Evolutionary conservation across 2,888 invertebrate genomes (phyloP), one percentile per base, ranked within the genome.

Genomic region (Odontomyia ornata): DNA sequence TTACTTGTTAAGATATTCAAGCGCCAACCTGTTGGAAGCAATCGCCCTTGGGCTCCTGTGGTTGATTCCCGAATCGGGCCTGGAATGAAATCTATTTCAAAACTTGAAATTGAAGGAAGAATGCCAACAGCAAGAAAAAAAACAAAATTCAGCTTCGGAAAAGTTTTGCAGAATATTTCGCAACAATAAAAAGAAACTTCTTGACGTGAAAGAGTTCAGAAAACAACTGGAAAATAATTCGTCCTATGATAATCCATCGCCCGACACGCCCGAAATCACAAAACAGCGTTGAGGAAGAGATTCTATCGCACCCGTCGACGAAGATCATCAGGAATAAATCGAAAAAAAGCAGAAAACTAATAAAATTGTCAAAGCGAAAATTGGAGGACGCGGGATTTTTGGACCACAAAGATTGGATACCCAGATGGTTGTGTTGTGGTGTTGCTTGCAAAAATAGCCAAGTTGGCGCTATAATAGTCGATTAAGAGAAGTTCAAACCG

Each of bases 31-130:
- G 88, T 89, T 9, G 93, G 92, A 67, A 92, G 91, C 80, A 90
- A 90, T 82, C 88, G 93, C 52, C 91, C 93, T 85, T 94, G 93
- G 93, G 90, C 91, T 84, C 93, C 94, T 86, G 93, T 94, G 77
- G 95, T 95, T 7, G 95, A 95, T 88, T 93, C 94, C 13, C 89
- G 94, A 79, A 93, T 93, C 76, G 94, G 94, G 27, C 94, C 94
- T 73, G 94, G 94, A 60, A 93, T 93, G 81, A 94, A 94, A 84
- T 93, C 93, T 0, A 88, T 93, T 84, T 91, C 92, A 57, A 94
- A 93, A 86, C 92, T 93, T 82, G 83, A 90, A 89, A 81, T 89
- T 89, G 80, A 89, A 89, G 80, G 89, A 89, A 81, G 89, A 89
- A 27, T 78, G 77, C 25, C 81, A 79, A 13, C 80, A 79, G 15